Base-by-base conservation (phyloP, 2,888 invertebrate genomes). In the Brassicogethes aeneus region DNA sequence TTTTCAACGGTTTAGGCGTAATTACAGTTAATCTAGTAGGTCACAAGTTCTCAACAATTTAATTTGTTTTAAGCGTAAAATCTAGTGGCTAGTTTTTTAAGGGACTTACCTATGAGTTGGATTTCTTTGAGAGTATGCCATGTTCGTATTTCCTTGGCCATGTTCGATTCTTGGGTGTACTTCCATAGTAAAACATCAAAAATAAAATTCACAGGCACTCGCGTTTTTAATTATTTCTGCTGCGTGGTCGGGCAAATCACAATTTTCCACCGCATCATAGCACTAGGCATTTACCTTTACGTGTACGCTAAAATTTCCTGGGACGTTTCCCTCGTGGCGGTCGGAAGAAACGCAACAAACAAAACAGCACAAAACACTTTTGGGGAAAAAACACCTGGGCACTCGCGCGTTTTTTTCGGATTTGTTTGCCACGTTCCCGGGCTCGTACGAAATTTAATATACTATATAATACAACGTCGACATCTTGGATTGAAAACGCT, bases 21-120 rank as follows among this genome's bases (percentile, higher is more conserved):
- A n/a, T n/a, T n/a, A n/a, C n/a, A n/a, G n/a, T n/a, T n/a, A n/a
- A n/a, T n/a, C n/a, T n/a, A n/a, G n/a, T n/a, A n/a, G n/a, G n/a
- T n/a, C n/a, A n/a, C n/a, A n/a, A n/a, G n/a, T n/a, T n/a, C n/a
- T n/a, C n/a, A n/a, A n/a, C n/a, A n/a, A n/a, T n/a, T n/a, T n/a
- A n/a, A n/a, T n/a, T n/a, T n/a, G n/a, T n/a, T n/a, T n/a, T n/a
- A n/a, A n/a, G n/a, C n/a, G n/a, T n/a, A n/a, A n/a, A n/a, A n/a
- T n/a, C n/a, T n/a, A n/a, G n/a, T n/a, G n/a, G n/a, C n/a, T n/a
- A n/a, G n/a, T n/a, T n/a, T n/a, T n/a, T n/a, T n/a, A n/a, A n/a
- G n/a, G n/a, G n/a, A n/a, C 13, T 32, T 32, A 32, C 32, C 32
- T 32, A 12, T 32, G 32, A 32, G 5, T 32, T 12, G 5, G 32